phyloP scores from a whole-genome alignment of 2,888 invertebrate species.

The Busseola fusca region DNA sequence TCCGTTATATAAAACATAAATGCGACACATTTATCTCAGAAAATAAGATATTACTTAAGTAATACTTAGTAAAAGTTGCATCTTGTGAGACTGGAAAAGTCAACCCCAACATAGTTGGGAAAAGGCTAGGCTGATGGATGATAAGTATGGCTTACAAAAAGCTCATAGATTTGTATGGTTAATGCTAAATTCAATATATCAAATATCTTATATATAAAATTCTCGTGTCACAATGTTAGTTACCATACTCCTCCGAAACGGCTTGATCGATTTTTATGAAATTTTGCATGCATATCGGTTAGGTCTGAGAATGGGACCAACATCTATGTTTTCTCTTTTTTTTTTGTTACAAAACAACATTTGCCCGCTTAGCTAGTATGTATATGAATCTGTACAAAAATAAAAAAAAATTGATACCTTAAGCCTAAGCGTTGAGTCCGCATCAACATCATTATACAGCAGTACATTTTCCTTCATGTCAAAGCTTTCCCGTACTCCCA shows the following conservation, averaged over 20 bases:
- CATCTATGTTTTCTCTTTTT: too few species aligned
- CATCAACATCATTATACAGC: constrained; percentile 96
- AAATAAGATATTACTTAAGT: neutral
- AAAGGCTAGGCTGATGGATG: neutral
- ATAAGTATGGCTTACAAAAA: neutral
- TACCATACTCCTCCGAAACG: too few species aligned
- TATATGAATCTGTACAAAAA: too few species aligned
- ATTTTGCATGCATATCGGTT: too few species aligned
- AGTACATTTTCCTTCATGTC: constrained; percentile 98
- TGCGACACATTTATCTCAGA: constrained; percentile 3
- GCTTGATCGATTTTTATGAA: too few species aligned
- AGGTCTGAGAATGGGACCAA: too few species aligned
- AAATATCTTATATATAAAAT: too few species aligned
- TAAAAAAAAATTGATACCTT: constrained; percentile 90
- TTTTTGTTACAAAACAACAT: too few species aligned
- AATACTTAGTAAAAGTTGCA: too few species aligned
- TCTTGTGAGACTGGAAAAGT: neutral
- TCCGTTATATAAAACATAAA: too few species aligned
- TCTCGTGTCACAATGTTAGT: too few species aligned
- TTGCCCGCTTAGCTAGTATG: too few species aligned
- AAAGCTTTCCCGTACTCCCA: constrained; percentile 99
- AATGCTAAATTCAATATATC: neutral
- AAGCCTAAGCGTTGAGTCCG: constrained; percentile 95
- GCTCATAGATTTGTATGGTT: neutral
- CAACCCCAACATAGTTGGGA: neutral